These are phyloP conservation scores for Drosophila ustulata DNA, from an alignment of 2,888 invertebrate genomes.

Conservation along the genomic window DNA sequence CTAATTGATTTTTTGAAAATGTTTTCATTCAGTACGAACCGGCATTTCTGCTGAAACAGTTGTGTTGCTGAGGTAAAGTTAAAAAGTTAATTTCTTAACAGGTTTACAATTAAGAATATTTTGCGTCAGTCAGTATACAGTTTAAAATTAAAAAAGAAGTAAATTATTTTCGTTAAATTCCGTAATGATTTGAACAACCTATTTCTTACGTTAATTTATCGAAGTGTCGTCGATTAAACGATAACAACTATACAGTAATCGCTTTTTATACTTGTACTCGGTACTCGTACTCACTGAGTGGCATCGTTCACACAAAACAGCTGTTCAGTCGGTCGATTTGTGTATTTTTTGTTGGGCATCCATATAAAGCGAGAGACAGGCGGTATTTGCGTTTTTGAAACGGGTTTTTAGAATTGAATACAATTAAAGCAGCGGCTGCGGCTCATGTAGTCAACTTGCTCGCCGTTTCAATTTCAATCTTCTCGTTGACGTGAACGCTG, in stretches of 20 bases:
- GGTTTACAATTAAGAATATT: background rate
- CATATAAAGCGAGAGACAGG: conserved; percentile 37
- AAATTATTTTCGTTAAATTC: background rate
- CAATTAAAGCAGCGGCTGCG: conserved; percentile 48
- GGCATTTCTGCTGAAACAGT: conserved; percentile 57
- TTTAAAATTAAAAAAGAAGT: background rate
- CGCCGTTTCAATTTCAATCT: conserved; percentile 54
- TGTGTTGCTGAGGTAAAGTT: conserved; percentile 45
- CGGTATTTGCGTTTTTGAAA: conserved; percentile 51
- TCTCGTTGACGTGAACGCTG: conserved; percentile 48
- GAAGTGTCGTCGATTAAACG: conserved; percentile 18
- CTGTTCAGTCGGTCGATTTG: conserved; percentile 37
- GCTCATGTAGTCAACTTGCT: conserved; percentile 39
- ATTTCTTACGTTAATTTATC: conserved; percentile 6
- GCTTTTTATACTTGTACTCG: conserved; percentile 19
- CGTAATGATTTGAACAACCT: conserved; percentile 3
- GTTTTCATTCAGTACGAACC: conserved; percentile 49
- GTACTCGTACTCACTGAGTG: background rate
- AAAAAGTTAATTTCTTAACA: background rate
- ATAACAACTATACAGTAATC: conserved; percentile 22
- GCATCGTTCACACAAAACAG: conserved; percentile 41
- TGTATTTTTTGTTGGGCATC: conserved; percentile 16
- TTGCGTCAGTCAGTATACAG: background rate
- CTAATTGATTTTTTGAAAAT: conserved; percentile 11
- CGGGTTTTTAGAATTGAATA: conserved; percentile 62